phyloP scores from a whole-genome alignment of 2,797 vertebrate species.

The Squalus acanthias region DNA sequence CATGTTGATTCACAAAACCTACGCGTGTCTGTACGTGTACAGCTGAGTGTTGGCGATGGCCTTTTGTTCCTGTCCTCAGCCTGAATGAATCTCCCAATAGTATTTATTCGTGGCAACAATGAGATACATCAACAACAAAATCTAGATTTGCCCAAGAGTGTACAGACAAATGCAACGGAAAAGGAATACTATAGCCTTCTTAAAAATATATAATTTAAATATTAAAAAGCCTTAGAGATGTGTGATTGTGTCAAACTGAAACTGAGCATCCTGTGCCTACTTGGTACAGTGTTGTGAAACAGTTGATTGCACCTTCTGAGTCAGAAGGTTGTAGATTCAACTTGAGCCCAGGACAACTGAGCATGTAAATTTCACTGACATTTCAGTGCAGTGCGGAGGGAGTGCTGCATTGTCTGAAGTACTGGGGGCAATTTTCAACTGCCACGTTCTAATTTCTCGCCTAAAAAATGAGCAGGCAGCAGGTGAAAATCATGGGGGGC shows the following conservation, averaged over 20 bases:
- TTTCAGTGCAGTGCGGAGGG: neutral
- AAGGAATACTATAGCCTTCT: neutral
- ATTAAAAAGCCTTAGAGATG: neutral
- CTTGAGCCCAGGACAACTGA: neutral
- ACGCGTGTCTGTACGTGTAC: neutral
- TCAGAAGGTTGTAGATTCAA: neutral
- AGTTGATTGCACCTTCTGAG: neutral
- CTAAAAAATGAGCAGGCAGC: neutral
- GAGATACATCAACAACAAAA: neutral
- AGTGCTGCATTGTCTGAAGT: neutral
- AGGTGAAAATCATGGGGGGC: neutral
- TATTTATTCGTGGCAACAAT: neutral
- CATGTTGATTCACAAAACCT: neutral
- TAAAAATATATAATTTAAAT: neutral
- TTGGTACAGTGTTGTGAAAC: neutral
- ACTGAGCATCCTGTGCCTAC: neutral
- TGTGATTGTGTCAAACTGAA: neutral
- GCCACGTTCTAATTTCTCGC: neutral
- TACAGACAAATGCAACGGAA: neutral
- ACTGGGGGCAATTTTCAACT: neutral
- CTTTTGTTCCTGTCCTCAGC: neutral
- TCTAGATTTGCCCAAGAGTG: neutral
- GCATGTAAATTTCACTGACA: neutral
- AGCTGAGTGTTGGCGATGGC: neutral
- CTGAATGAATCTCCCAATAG: neutral